Conservation (phyloP, 2,888 invertebrate species). For the Branchipolynoe longqiensis region DNA sequence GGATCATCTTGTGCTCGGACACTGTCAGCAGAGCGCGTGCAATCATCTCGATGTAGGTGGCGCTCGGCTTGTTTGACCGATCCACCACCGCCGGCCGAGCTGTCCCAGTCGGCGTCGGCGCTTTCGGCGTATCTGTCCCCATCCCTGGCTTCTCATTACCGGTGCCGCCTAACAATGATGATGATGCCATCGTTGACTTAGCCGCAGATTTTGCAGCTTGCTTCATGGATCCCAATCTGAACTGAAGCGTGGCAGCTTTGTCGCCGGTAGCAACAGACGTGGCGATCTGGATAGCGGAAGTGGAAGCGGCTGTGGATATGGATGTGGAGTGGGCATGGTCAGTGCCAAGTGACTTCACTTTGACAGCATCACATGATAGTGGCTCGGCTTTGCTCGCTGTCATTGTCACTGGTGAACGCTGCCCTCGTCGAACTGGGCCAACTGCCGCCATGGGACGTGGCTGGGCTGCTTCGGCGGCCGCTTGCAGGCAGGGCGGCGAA, state of each 20-base stretch:
- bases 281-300: too few species aligned
- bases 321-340: neutral
- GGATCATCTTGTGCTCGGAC: conserved; percentile 35
- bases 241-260: neutral
- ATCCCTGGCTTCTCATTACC: neutral
- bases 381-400: neutral
- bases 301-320: too few species aligned
- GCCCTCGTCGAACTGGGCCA: neutral
- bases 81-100: neutral
- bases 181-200: neutral
- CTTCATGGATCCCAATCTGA: neutral
- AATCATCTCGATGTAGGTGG: conserved; percentile 58
- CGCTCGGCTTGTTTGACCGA: conserved; percentile 35
- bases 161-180: neutral
- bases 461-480: neutral
- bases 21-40: conserved; percentile 53
- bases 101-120: neutral
- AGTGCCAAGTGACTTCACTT: neutral
- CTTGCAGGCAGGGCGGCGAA: neutral
- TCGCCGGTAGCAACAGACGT: too few species aligned
- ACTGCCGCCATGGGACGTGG: neutral
- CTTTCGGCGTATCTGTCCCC: neutral
- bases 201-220: neutral
- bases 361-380: neutral
- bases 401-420: neutral